Conservation (phyloP, 1,140 invertebrate species). For the Aradophagus sp. region DNA sequence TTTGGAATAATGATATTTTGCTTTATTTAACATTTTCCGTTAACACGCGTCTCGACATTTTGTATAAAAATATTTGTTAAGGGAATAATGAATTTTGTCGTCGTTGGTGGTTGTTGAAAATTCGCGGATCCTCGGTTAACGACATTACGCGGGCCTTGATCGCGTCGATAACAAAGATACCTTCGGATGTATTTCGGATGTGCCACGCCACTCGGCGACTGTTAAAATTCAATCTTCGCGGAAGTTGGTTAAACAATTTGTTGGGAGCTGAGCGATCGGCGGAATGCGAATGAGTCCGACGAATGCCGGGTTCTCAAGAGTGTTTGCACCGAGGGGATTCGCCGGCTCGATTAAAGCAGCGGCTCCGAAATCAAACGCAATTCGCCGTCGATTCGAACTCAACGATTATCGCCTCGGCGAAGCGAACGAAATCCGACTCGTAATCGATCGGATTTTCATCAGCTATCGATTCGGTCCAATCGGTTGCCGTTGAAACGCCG, state of each 20-base stretch:
- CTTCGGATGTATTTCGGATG: constrained; percentile 42
- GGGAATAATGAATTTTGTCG: too few relatives aligned
- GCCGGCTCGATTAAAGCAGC: constrained; percentile 7
- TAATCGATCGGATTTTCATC: too few relatives aligned
- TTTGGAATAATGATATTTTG: too few relatives aligned
- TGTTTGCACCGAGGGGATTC: constrained; percentile 18
- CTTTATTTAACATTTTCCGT: too few relatives aligned
- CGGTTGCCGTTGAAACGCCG: too few relatives aligned
- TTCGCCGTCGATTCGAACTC: too few relatives aligned
- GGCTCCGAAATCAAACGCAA: background rate
- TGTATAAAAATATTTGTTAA: too few relatives aligned
- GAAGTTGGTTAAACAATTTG: constrained; percentile 54
- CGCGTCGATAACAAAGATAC: constrained; percentile 25
- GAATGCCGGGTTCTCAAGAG: constrained; percentile 27
- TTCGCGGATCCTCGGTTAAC: constrained; percentile 24
- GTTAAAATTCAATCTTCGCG: constrained; percentile 52
- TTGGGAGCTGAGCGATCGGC: constrained; percentile 12
- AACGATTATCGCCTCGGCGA: background rate
- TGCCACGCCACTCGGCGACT: constrained; percentile 27
- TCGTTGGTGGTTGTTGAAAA: too few relatives aligned
- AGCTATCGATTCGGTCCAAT: too few relatives aligned
- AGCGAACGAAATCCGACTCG: too few relatives aligned
- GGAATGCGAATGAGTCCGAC: constrained; percentile 41
- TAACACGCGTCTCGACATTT: too few relatives aligned
- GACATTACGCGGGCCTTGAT: constrained; percentile 31